These are phyloP conservation scores for Melolontha melolontha DNA, from an alignment of 2,888 invertebrate species.

Conservation along the genomic window DNA sequence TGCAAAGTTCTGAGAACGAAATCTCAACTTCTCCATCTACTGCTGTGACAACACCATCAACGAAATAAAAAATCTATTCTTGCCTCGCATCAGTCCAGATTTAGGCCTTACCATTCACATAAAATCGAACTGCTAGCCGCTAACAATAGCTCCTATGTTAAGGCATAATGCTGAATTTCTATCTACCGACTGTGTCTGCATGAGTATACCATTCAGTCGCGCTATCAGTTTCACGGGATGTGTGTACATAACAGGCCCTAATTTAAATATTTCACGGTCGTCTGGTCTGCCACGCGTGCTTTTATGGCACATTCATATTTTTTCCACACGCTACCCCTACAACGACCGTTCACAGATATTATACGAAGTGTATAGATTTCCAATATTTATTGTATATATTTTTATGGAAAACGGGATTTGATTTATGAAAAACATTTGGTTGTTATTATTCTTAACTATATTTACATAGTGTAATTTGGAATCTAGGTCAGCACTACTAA, in stretches of 20 bases:
- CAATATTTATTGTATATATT: background rate
- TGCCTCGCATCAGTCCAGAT: constrained; percentile 38
- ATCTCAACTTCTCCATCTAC: background rate
- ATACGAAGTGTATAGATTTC: background rate
- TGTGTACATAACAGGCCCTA: constrained; percentile 61
- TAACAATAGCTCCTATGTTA: constrained; percentile 56
- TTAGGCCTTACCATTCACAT: constrained; percentile 45
- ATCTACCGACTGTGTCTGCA: constrained; percentile 17
- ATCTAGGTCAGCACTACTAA: too few relatives aligned
- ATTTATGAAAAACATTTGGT: background rate
- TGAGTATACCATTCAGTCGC: constrained; percentile 50
- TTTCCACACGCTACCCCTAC: constrained; percentile 9
- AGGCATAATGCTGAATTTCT: constrained; percentile 55
- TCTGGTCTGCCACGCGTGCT: constrained; percentile 55
- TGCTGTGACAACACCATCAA: constrained; percentile 3
- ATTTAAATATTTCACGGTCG: constrained; percentile 63
- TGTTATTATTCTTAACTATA: too few relatives aligned
- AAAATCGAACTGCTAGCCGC: constrained; percentile 52
- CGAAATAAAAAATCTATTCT: constrained; percentile 32
- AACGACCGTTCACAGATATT: constrained; percentile 9
- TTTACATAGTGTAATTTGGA: too few relatives aligned
- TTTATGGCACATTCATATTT: constrained; percentile 41
- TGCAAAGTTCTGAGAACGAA: background rate
- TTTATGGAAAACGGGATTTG: background rate
- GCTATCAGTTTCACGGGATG: constrained; percentile 59